Percentiles rank a stretch among this genome's conserved stretches.
These are phyloP conservation scores for Paraplagusia blochii DNA, from an alignment of 2,113 vertebrate genomes.

Conservation along the genomic window DNA sequence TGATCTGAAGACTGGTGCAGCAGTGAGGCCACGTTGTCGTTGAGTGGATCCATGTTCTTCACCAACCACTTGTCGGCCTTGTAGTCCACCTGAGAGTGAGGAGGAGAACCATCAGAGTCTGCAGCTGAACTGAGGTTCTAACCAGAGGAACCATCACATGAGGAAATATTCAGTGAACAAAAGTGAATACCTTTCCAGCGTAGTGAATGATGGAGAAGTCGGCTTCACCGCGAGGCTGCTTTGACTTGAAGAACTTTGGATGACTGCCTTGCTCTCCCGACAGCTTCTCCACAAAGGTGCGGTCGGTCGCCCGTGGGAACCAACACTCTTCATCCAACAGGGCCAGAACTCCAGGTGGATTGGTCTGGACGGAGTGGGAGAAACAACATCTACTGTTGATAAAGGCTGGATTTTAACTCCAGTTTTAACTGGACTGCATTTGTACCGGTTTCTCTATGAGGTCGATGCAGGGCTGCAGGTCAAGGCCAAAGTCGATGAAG, in stretches of 20 bases:
- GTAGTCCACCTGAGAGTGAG: conserved; percentile 82
- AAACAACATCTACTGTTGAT: neutral
- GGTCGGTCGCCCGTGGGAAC: conserved; percentile 91
- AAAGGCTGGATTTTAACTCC: conserved; percentile 2
- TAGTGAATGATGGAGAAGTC: conserved; percentile 91
- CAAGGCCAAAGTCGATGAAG: conserved; percentile 88
- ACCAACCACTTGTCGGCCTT: conserved; percentile 88
- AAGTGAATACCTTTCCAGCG: conserved; percentile 82
- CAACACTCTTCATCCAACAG: conserved; percentile 92
- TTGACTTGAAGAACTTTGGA: conserved; percentile 85
- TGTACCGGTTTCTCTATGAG: conserved; percentile 85
- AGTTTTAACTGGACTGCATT: neutral
- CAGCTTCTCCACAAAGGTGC: conserved; percentile 88
- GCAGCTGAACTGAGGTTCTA: neutral
- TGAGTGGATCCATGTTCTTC: conserved; percentile 92
- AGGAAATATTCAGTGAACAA: neutral
- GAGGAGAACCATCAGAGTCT: neutral
- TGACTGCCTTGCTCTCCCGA: conserved; percentile 83
- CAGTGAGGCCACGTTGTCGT: conserved; percentile 86
- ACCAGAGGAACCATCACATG: neutral
- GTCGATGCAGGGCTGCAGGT: conserved; percentile 88
- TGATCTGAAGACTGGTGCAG: conserved; percentile 88
- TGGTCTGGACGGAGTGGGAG: conserved; percentile 63
- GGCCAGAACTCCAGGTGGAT: conserved; percentile 85
- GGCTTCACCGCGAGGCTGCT: conserved; percentile 83